phyloP scores from a whole-genome alignment of 2,797 vertebrate genomes.

The Hybognathus amarus region DNA sequence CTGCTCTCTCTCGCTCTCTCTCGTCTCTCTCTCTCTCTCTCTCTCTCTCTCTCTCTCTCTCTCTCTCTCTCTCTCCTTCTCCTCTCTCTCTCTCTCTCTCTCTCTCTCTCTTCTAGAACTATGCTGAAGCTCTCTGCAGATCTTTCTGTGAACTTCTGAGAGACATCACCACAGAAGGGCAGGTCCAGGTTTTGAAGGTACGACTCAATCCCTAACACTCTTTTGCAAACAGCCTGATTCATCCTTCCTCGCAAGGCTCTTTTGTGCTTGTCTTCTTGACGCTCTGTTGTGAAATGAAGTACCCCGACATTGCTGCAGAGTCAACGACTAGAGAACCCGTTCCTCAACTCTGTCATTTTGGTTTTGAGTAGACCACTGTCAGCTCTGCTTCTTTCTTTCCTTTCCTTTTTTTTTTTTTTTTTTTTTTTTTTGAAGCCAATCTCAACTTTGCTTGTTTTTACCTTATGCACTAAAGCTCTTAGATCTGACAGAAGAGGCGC shows the following conservation, averaged over 20 bases:
- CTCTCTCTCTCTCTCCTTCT: slow-evolving; percentile 46
- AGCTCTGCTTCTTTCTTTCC: background rate
- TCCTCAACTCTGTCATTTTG: slow-evolving; percentile 17
- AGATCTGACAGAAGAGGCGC: background rate
- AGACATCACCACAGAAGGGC: slow-evolving; percentile 84
- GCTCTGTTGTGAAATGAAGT: slow-evolving; percentile 16
- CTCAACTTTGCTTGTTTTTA: slow-evolving; percentile 5
- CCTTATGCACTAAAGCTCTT: slow-evolving; percentile 20
- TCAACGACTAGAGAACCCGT: slow-evolving; percentile 29
- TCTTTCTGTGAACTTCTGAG: slow-evolving; percentile 85
- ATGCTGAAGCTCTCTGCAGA: slow-evolving; percentile 78
- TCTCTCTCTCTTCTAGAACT: slow-evolving; percentile 72
- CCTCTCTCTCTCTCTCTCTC: background rate
- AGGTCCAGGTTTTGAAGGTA: slow-evolving; percentile 88
- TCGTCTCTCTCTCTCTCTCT: too few relatives aligned
- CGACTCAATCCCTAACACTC: background rate
- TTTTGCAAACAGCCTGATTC: background rate
- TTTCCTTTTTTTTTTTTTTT: background rate
- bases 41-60: too few relatives aligned
- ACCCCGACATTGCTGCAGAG: background rate
- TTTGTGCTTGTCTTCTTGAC: background rate
- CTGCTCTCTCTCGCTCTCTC: slow-evolving; percentile 46
- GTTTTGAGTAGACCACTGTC: slow-evolving; percentile 4
- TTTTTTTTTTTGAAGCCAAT: background rate
- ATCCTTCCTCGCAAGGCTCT: background rate